Base-by-base conservation (phyloP, 2,888 invertebrate genomes). In the Mellilla xanthometata region DNA sequence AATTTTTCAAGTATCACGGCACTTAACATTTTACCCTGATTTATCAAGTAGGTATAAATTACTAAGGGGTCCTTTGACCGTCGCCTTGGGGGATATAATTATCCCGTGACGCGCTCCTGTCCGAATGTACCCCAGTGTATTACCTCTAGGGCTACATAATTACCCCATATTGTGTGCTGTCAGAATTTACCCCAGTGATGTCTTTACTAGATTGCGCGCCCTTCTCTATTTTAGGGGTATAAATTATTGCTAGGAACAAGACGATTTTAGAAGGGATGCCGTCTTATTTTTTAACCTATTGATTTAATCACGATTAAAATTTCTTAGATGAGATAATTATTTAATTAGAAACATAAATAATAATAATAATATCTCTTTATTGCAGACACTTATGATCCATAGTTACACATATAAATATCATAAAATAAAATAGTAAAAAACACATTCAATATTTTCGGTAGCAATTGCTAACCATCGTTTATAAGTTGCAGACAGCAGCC, bases 21-120 rank as follows among this genome's bases (percentile, higher is more conserved):
- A n/a, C n/a, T n/a, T n/a, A n/a, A 7, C 8, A 63, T 68, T 67
- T 81, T 80, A 78, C 61, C 67, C 65, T 81, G 79, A 86, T 85
- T 81, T 84, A 85, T 81, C 57, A 58, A 19, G 15, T 60, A 55
- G 19, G 52, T n/a, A n/a, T n/a, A n/a, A 53, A 57, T 62, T 60
- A 56, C 58, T 47, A 60, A 54, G 61, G 60, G 61, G 58, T 69
- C n/a, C n/a, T 68, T 64, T 58, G 62, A 68, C 54, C 57, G 58
- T 63, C 62, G 63, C 72, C 72, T 62, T 60, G 67, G 70, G 81
- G 76, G 69, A 65, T 68, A 77, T 80, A 79, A 78, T 66, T 66
- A 65, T 68, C 72, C 65, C 44, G 47, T 56, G 56, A 52, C 55
- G 51, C n/a, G n/a, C n/a, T n/a, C n/a, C 53, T 65, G 58, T 65